Base-by-base conservation (phyloP, 1,140 invertebrate species). In the Tetramorium simillimum region DNA sequence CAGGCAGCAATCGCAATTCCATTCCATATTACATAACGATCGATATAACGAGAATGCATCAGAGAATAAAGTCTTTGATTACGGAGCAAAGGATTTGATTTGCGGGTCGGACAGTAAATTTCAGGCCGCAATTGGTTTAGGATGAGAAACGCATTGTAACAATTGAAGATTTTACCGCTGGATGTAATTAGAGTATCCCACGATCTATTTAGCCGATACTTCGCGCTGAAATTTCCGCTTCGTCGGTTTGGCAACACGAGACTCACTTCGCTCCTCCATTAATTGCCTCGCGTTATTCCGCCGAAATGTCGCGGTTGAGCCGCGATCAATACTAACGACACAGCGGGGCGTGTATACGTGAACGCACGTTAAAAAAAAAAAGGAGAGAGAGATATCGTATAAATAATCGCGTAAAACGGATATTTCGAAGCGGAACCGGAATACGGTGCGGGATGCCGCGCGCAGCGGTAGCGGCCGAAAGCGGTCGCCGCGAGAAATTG, bases 221-320 rank as follows among this genome's bases (percentile, higher is more conserved):
- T 49, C n/a, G 40, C 46, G 10, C 16, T 21, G 46, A 69, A 70
- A 70, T 81, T 81, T 69, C 16, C 16, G 63, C 46, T 49, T 70
- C 63, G 46, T 53, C 63, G 46, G 51, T 40, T 65, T 28, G 76
- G 53, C 40, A 49, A 49, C 60, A 18, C 58, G 58, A 46, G 63
- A 53, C 46, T 78, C 62, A 46, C 14, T 77, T 33, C 18, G 28
- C n/a, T 81, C 3, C 51, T 49, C 58, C 67, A 56, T 63, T 76
- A 76, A 88, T 82, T 77, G 65, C 69, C 56, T 56, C 46, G 62
- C 72, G 88, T 63, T 73, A 80, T 77, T 58, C 70, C 40, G n/a
- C 24, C 63, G 70, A 70, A 81, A 80, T 73, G 53, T 72, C 77
- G 75, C 21, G 10, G 53, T 58, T 43, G 72, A 65, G 62, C 43